phyloP scores from a whole-genome alignment of 2,888 invertebrate genomes.

The Aleiodes testaceus region DNA sequence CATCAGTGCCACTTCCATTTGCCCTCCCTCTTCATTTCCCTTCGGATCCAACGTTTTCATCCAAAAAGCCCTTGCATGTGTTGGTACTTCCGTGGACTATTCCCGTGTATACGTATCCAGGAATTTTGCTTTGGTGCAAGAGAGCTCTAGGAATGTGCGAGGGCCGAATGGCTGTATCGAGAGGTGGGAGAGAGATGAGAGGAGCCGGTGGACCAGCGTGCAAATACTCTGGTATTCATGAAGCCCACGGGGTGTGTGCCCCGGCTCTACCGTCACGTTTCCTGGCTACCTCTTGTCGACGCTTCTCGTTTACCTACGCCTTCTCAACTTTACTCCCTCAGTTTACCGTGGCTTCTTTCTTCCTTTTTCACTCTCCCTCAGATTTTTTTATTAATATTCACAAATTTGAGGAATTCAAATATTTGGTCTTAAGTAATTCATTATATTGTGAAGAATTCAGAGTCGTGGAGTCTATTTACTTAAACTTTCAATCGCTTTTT shows the following conservation, averaged over 20 bases:
- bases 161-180: background rate
- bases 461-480: background rate
- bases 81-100: background rate
- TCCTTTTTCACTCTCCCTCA: too few relatives aligned
- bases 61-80: slow-evolving; percentile 8
- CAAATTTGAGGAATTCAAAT: too few relatives aligned
- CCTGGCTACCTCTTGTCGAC: slow-evolving; percentile 26
- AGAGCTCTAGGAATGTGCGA: background rate
- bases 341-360: slow-evolving; percentile 3
- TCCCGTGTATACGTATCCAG: slow-evolving; percentile 24
- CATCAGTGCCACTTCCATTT: slow-evolving; percentile 38
- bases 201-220: slow-evolving; percentile 56
- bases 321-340: background rate
- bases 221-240: slow-evolving; percentile 71
- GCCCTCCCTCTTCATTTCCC: slow-evolving; percentile 26
- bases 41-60: background rate
- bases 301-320: background rate
- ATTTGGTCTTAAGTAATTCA: too few relatives aligned
- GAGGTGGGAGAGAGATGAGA: background rate
- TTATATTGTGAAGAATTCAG: too few relatives aligned
- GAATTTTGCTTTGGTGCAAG: slow-evolving; percentile 11
- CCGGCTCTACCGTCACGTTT: slow-evolving; percentile 48
- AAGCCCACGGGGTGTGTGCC: slow-evolving; percentile 63
- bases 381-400: too few relatives aligned
- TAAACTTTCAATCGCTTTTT: background rate